Base-by-base conservation (phyloP, 2,797 vertebrate genomes). In the Erethizon dorsatum region DNA sequence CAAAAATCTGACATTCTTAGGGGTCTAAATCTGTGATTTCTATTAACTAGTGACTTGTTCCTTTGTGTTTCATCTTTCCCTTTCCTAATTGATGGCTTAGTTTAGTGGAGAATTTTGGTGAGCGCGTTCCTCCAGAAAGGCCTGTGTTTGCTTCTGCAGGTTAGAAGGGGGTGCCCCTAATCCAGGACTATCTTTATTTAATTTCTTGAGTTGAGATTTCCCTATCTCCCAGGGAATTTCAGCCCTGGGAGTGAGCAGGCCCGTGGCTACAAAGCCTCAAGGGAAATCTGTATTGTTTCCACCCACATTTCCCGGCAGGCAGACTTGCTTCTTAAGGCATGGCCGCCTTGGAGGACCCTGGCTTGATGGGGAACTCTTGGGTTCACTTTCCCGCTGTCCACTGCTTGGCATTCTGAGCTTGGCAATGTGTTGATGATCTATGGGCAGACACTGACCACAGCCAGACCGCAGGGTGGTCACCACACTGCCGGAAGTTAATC, bases 371-470 rank as follows among this genome's bases (percentile, higher is more conserved):
- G 28, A 26, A 28, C 20, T 26, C 59, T 69, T 24, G 24, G 6
- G 41, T 22, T 52, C 15, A 3, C 33, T 28, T 12, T 57, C 24
- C 15, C 28, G 9, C n/a, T 4, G 5, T 28, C 45, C 41, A 3
- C 5, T 4, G 1, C 31, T 5, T 13, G 2, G 77, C 26, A 4
- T 3, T 37, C 63, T 1, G 65, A 82, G 37, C 45, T n/a, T 45
- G 56, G 45, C 59, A 2, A 4, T 3, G n/a, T 7, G 0, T 1
- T 28, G 0, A 5, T 1, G 41, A 18, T 12, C 6, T 0, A 13
- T 26, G 41, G 28, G 15, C 8, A n/a, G 45, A 90, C 22, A 14
- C n/a, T 11, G 1, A 33, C 28, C 2, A 0, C 20, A 15, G 5
- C 2, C 28, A 4, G 31, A 50, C 1, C 2, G 7, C 2, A 0